A percentile compares a stretch with the other conserved stretches of the same genome.
Conservation (phyloP, 2,888 invertebrate species). For the Tachina lurida region DNA sequence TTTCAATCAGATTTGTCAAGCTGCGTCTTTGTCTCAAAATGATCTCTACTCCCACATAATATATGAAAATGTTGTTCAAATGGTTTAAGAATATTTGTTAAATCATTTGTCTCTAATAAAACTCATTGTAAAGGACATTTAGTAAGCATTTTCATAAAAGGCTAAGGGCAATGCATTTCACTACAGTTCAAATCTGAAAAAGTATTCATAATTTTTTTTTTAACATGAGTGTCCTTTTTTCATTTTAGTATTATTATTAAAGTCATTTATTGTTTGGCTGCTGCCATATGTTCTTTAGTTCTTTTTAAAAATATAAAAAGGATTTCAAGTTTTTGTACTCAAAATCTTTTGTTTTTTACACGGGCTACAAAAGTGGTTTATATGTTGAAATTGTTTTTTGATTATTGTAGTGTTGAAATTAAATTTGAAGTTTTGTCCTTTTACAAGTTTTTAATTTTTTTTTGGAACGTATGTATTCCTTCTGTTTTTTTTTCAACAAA, state of each 20-base stretch:
- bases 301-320: constrained; percentile 48
- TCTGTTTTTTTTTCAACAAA: not conserved
- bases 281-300: constrained; percentile 39
- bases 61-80: constrained; percentile 34
- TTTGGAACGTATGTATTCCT: not conserved
- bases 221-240: constrained; percentile 32
- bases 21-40: constrained; percentile 70
- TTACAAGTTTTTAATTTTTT: constrained; percentile 55
- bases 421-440: constrained; percentile 64
- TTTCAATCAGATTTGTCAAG: constrained; percentile 72
- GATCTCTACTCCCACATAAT: constrained; percentile 31
- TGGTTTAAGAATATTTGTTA: constrained; percentile 48
- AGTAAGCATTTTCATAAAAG: constrained; percentile 7
- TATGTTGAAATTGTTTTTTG: constrained; percentile 74
- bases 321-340: constrained; percentile 59
- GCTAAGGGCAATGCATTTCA: constrained; percentile 59
- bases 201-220: constrained; percentile 18
- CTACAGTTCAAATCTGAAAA: constrained; percentile 22
- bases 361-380: constrained; percentile 46
- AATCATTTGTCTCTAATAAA: constrained; percentile 66
- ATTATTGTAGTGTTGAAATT: constrained; percentile 74
- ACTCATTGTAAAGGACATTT: constrained; percentile 61
- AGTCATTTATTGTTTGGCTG: constrained; percentile 53
- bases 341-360: constrained; percentile 26
- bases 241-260: constrained; percentile 34